These are phyloP conservation scores for Aleiodes alternator DNA, from an alignment of 2,888 invertebrate genomes.

Conservation along the genomic window DNA sequence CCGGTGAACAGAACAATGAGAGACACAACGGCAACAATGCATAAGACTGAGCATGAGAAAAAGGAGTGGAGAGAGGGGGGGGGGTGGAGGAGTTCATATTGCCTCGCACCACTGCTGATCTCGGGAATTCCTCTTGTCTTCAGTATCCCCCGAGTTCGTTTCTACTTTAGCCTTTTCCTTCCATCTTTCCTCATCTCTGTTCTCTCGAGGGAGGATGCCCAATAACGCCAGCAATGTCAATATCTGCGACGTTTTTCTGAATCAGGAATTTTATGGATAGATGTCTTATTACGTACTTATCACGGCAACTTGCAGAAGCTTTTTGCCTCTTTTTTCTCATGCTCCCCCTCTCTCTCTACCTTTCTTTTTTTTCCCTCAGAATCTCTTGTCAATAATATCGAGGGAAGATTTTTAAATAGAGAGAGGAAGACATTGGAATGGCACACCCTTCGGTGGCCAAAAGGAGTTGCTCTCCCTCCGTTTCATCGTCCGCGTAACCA, in stretches of 20 bases:
- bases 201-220: constrained; percentile 22
- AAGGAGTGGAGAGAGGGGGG: not conserved
- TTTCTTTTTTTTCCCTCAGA: constrained; percentile 9
- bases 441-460: constrained; percentile 64
- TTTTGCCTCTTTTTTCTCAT: not conserved
- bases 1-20: constrained; percentile 43
- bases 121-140: constrained; percentile 34
- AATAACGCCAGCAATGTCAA: constrained; percentile 35
- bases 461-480: constrained; percentile 65
- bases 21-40: constrained; percentile 29
- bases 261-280: constrained; percentile 17
- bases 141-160: constrained; percentile 20
- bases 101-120: constrained; percentile 26
- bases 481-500: constrained; percentile 54
- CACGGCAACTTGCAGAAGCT: constrained; percentile 9
- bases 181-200: constrained; percentile 26
- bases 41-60: not conserved
- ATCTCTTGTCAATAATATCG: constrained; percentile 23
- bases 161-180: constrained; percentile 2
- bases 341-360: not conserved
- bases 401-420: constrained; percentile 38
- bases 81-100: constrained; percentile 12
- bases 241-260: constrained; percentile 28
- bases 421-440: constrained; percentile 55
- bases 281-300: constrained; percentile 30